phyloP scores from a whole-genome alignment of 1,140 invertebrate genomes.

The Drosophila takahashii region DNA sequence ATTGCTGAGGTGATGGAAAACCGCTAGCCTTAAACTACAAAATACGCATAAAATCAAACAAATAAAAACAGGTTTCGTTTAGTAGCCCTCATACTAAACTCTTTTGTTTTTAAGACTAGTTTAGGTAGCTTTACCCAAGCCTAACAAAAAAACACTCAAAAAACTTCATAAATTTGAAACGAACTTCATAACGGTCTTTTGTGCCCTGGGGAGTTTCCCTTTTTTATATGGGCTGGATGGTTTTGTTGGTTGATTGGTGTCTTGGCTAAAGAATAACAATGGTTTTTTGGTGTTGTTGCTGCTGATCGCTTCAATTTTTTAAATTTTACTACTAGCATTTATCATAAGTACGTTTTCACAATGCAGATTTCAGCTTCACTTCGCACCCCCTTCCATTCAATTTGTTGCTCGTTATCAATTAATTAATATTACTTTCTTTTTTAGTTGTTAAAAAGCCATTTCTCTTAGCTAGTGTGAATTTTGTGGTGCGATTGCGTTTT shows the following conservation, averaged over 20 bases:
- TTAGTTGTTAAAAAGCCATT: conserved; percentile 64
- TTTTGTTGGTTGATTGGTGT: conserved; percentile 3
- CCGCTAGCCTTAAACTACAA: conserved; percentile 31
- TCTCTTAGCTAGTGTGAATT: conserved; percentile 47
- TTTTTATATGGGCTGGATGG: conserved; percentile 9
- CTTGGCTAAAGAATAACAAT: conserved; percentile 24
- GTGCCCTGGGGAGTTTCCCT: conserved; percentile 10
- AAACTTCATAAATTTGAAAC: conserved; percentile 24
- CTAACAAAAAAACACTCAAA: conserved; percentile 26
- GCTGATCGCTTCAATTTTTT: conserved; percentile 28
- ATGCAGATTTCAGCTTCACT: conserved; percentile 63
- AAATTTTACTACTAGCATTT: conserved; percentile 68
- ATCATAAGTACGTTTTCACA: conserved; percentile 80
- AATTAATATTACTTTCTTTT: conserved; percentile 34
- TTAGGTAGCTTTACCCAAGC: conserved; percentile 18
- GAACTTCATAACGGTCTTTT: conserved; percentile 15
- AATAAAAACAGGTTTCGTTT: conserved; percentile 39
- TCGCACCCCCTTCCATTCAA: conserved; percentile 20
- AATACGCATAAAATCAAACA: conserved; percentile 33
- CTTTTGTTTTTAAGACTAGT: conserved; percentile 66
- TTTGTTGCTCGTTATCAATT: conserved; percentile 27
- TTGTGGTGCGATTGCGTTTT: conserved; percentile 27
- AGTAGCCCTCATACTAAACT: conserved; percentile 42
- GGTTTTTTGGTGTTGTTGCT: conserved; percentile 13
- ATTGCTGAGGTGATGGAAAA: background rate